Evolutionary conservation across 2,113 vertebrate species (phyloP).

Genomic region (Pseudopipra pipra): DNA sequence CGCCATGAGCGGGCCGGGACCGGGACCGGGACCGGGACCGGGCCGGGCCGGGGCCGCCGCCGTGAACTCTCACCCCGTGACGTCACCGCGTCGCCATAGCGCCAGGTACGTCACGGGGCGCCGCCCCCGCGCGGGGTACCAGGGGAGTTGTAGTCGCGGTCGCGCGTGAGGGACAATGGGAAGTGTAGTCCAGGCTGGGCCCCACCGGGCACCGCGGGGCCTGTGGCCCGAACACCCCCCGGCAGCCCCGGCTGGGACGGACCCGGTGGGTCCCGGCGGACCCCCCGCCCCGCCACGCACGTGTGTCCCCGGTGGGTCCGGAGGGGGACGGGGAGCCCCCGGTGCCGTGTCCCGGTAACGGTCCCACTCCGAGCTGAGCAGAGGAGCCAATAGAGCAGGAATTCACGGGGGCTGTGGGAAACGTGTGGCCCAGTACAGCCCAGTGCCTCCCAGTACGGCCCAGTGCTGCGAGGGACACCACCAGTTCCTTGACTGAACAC

Average conservation of each 20-base stretch:
- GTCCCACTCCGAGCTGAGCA: neutral
- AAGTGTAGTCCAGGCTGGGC: neutral
- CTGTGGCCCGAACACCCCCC: no score
- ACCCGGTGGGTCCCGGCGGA: no score
- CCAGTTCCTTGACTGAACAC: rapidly evolving
- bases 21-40: neutral
- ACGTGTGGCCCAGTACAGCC: neutral
- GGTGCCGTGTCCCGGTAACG: neutral
- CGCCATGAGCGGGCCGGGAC: slow-evolving; percentile 32
- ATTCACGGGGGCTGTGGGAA: rapidly evolving
- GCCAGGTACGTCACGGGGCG: neutral
- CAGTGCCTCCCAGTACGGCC: neutral
- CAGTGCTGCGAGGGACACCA: neutral
- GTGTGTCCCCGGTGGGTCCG: neutral
- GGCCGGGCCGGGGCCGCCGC: slow-evolving; percentile 5
- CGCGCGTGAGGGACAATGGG: neutral
- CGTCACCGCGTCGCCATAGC: neutral
- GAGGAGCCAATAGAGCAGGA: no score
- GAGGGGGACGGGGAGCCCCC: neutral
- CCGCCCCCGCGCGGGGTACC: neutral
- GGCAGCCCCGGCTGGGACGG: no score
- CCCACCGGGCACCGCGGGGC: no score
- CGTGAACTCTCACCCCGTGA: neutral
- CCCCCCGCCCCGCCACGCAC: no score
- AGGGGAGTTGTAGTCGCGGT: neutral